These are phyloP conservation scores for Noctilio leporinus DNA, from an alignment of 2,113 vertebrate genomes.

Conservation along the genomic window DNA sequence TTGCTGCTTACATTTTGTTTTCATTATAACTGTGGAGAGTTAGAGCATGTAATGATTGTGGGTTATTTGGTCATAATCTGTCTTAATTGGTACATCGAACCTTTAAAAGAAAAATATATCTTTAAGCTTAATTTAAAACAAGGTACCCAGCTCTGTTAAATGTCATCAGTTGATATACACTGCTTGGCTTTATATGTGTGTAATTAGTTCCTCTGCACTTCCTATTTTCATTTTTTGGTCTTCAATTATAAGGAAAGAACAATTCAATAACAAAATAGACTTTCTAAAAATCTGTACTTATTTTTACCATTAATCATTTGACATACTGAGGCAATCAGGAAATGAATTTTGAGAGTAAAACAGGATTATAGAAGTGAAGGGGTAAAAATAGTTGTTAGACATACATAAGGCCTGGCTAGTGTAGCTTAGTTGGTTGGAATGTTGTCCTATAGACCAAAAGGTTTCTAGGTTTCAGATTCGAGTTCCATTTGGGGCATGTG, in stretches of 20 bases:
- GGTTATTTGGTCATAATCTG: not conserved
- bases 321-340: not conserved
- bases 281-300: not conserved
- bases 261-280: not conserved
- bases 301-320: not conserved
- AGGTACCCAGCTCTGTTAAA: not conserved
- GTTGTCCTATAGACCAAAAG: too few species aligned
- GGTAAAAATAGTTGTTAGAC: not conserved
- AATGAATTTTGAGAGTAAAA: not conserved
- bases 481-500: too few species aligned
- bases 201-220: slow-evolving; percentile 15
- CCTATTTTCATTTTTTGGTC: not conserved
- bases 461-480: too few species aligned
- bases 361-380: not conserved
- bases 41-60: not conserved
- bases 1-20: not conserved
- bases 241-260: not conserved
- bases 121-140: not conserved
- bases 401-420: too few species aligned
- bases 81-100: not conserved
- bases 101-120: not conserved
- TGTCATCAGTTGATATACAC: not conserved
- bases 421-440: too few species aligned
- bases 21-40: not conserved
- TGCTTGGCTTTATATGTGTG: not conserved